Evolutionary conservation across 2,888 invertebrate genomes (phyloP), one percentile per base, ranked within the genome.

Genomic region (Leptopilina drosophilae): DNA sequence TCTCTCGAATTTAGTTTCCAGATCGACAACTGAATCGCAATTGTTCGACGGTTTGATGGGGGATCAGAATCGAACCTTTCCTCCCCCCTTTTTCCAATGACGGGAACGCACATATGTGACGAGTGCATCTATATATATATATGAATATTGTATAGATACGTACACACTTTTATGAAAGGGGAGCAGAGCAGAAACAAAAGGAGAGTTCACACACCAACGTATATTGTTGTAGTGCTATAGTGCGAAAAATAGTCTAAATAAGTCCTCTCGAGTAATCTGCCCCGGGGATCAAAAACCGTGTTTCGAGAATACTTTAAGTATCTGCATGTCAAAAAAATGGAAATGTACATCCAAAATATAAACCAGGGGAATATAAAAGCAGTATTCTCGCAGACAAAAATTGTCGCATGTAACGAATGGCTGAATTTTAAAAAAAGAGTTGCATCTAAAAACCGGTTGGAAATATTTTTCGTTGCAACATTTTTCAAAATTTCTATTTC

Each of bases 1-100:
- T 89, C 87, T 87, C 87, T 88, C 87, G 85, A 83, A 85, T 89
- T 87, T 85, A 84, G 83, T 88, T 87, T 86, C 86, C 85, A 85
- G 88, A 88, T 87, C 87, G 85, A 87, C 85, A 87, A 87, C 85
- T 84, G 84, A 86, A 87, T 85, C 85, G 84, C 85, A 83, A 88
- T 88, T 87, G 88, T 89, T 85, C 85, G 77, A 76, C 67, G 80
- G 80, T 65, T 77, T 11, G 49, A 49, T 49, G 3, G 80, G 80
- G 79, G 78, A 82, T 82, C 82, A 78, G 79, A 81, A 82, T 80
- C 81, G 78, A 81, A 73, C 56, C 62, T 73, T 67, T 56, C 67
- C 6, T 33, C 20, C 20, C 0, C 20, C 20, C 20, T 20, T 20
- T 8, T 42, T 42, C 5, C 42, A 5, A 8, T 8, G 42, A 42